These are phyloP conservation scores for Orchesella flavescens DNA, from an alignment of 2,888 invertebrate genomes.

Conservation along the genomic window DNA sequence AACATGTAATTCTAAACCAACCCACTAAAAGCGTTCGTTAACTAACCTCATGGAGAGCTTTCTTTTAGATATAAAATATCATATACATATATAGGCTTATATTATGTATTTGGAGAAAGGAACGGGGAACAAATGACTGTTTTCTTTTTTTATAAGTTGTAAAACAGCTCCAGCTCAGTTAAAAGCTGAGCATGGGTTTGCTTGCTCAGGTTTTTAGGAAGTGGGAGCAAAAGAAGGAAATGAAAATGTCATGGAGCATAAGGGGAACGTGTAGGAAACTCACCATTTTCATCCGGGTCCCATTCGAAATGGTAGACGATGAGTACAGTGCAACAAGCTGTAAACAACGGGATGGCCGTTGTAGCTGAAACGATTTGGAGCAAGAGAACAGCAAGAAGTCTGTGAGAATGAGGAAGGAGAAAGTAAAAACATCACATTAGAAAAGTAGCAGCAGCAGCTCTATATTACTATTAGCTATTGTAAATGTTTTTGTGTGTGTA, in stretches of 20 bases:
- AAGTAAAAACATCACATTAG: slow-evolving; percentile 23
- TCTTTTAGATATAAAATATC: too few relatives aligned
- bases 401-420: slow-evolving; percentile 29
- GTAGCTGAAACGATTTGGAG: slow-evolving; percentile 71
- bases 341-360: slow-evolving; percentile 70
- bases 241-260: slow-evolving; percentile 31
- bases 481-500: too few relatives aligned
- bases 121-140: background rate
- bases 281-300: slow-evolving; percentile 64
- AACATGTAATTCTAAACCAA: too few relatives aligned
- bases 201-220: too few relatives aligned
- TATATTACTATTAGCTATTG: background rate
- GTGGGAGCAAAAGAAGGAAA: slow-evolving; percentile 16
- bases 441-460: background rate
- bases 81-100: background rate
- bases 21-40: slow-evolving; percentile 32
- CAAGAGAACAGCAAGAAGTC: slow-evolving; percentile 69
- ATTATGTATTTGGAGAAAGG: background rate
- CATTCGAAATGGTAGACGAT: slow-evolving; percentile 69
- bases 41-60: slow-evolving; percentile 26
- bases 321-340: slow-evolving; percentile 70
- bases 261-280: slow-evolving; percentile 6
- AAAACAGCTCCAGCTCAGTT: too few relatives aligned
- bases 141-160: too few relatives aligned
- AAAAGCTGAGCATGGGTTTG: too few relatives aligned